phyloP scores from a whole-genome alignment of 2,797 vertebrate genomes.

The Eidolon dupreanum region DNA sequence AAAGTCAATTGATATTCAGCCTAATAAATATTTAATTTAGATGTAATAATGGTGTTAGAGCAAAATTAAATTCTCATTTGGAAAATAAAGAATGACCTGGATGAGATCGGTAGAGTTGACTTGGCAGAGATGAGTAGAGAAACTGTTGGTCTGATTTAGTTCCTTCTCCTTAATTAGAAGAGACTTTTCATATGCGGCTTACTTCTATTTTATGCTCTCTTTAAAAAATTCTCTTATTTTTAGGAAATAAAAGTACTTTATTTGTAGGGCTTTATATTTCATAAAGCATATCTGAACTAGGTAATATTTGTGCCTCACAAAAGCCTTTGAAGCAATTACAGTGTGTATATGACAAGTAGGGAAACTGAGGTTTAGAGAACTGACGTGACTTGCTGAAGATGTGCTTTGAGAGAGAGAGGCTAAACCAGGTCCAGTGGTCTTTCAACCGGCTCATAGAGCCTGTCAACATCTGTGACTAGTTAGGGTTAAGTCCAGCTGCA shows the following conservation, averaged over 20 bases:
- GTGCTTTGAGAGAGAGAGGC: neutral
- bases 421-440: too few relatives aligned
- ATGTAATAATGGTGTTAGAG: conserved; percentile 74
- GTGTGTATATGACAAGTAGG: neutral
- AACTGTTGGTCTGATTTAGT: neutral
- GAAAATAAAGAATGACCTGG: conserved; percentile 70
- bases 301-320: neutral
- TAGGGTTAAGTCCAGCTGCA: neutral
- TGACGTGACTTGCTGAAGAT: neutral
- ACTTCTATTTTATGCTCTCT: neutral
- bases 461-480: neutral
- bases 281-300: neutral
- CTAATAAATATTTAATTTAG: conserved; percentile 79
- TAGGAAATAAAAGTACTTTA: neutral
- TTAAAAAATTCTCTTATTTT: neutral
- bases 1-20: conserved; percentile 76
- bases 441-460: neutral
- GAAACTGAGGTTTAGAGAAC: neutral
- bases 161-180: neutral
- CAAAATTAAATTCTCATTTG: conserved; percentile 78
- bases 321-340: conserved; percentile 6
- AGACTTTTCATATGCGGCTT: neutral
- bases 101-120: neutral
- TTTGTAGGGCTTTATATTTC: conserved; percentile 16
- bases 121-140: conserved; percentile 14